Base-by-base conservation (phyloP, 92 coral and sea anemone genomes). In the Umimayanthus chanpuru region DNA sequence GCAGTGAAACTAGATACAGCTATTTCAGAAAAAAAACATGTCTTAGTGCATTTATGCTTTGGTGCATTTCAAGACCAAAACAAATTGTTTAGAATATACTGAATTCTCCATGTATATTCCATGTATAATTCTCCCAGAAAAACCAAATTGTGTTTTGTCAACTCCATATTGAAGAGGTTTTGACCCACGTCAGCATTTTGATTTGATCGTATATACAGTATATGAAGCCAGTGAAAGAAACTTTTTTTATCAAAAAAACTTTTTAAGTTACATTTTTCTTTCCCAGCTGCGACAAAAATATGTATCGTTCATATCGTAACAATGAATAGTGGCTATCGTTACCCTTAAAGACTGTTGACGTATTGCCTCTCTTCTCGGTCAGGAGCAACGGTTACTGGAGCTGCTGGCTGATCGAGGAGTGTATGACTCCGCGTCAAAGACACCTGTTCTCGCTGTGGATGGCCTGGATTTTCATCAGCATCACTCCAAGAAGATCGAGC, bases 381-480 rank as follows among this genome's bases (percentile, higher is more conserved):
- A 97, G 99, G 99, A 97, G 72, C 88, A 81, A 81, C 90, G 93
- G 41, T 56, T 94, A 39, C 87, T 94, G 49, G 85, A 82, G 73
- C 81, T 89, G 84, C 41, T 97, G 18, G 89, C 86, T 23, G 87
- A 86, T 53, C 92, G 66, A 49, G 99, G 99, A 32, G 87, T 94
- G 79, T 85, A 91, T 25, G 99, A 97, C 76, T 98, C 98, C 16
- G 49, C 76, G 6, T 67, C 92, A 0, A 91, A 79, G 49, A 66
- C 88, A 88, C 49, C 85, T 50, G 93, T 81, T 40, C 82, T 91
- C 89, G 93, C 94, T 1, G 99, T 97, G 50, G 99, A 97, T 91
- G 94, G 94, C 55, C 90, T 92, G 76, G 93, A 85, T 29, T 97
- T 97, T 82, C 88, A 93, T 43, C 92, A 93, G n/a, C 75, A 82